phyloP scores from a whole-genome alignment of 2,888 invertebrate genomes.

The Siphlonurus alternatus region DNA sequence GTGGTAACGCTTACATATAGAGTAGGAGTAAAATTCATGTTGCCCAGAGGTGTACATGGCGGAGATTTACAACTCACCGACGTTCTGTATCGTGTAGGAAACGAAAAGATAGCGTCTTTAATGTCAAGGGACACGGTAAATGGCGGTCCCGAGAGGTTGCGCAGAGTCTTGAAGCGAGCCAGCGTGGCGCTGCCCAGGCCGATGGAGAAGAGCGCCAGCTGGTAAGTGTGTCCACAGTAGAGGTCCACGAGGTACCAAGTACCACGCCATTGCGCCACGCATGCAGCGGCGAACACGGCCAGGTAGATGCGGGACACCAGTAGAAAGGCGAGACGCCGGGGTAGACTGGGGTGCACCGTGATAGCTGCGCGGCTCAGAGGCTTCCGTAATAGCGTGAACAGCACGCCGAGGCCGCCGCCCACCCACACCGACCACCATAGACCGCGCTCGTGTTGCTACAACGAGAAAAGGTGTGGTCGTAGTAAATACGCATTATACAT shows the following conservation, averaged over 20 bases:
- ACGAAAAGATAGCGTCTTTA: slow-evolving; percentile 37
- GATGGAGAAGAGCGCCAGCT: background rate
- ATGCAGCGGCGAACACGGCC: slow-evolving; percentile 31
- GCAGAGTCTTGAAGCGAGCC: background rate
- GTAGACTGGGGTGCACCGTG: slow-evolving; percentile 8
- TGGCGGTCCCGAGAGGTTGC: slow-evolving; percentile 26
- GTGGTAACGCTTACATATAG: too few relatives aligned
- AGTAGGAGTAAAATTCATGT: too few relatives aligned
- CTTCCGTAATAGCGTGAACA: slow-evolving; percentile 38
- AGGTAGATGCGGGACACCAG: slow-evolving; percentile 20
- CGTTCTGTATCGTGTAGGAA: slow-evolving; percentile 37
- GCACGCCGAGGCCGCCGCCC: slow-evolving; percentile 35
- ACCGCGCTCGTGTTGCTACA: background rate
- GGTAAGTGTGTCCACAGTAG: background rate
- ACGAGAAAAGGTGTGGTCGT: background rate
- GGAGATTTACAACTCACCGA: too few relatives aligned
- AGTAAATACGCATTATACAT: too few relatives aligned
- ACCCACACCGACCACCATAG: slow-evolving; percentile 16
- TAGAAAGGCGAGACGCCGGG: slow-evolving; percentile 23
- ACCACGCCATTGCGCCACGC: slow-evolving; percentile 36
- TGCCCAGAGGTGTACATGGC: too few relatives aligned
- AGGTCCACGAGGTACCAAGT: slow-evolving; percentile 30
- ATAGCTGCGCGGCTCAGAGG: slow-evolving; percentile 15
- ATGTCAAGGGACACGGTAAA: slow-evolving; percentile 39
- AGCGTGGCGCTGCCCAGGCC: background rate